Conservation (phyloP, 2,888 invertebrate species). For the Brenthis daphne region DNA sequence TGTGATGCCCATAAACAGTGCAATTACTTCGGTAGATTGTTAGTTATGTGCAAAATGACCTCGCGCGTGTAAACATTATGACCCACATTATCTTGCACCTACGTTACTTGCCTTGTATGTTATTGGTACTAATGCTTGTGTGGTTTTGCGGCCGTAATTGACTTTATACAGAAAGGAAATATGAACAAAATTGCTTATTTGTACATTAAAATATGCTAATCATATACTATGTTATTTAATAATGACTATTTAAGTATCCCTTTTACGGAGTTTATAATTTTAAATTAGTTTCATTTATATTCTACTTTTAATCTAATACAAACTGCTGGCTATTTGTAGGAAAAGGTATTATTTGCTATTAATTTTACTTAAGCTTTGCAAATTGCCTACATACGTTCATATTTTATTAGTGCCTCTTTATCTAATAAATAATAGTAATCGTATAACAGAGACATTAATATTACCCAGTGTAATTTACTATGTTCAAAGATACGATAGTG, state of each 20-base stretch:
- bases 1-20: conserved; percentile 47
- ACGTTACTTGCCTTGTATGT: conserved; percentile 32
- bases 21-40: conserved; percentile 55
- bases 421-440: no score
- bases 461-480: neutral
- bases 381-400: no score
- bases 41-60: conserved; percentile 52
- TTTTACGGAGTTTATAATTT: neutral
- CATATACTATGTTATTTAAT: neutral
- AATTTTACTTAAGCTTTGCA: no score
- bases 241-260: neutral
- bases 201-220: conserved; percentile 19
- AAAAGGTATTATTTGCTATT: no score
- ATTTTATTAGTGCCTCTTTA: no score
- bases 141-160: conserved; percentile 57
- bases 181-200: conserved; percentile 34
- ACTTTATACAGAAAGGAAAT: conserved; percentile 49
- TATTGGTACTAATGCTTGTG: conserved; percentile 38
- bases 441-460: neutral
- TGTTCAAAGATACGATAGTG: neutral
- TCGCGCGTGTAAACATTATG: conserved; percentile 67
- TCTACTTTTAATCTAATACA: neutral
- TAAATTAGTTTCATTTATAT: neutral
- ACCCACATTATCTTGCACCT: conserved; percentile 62
- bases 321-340: no score